Evolutionary conservation across 2,113 vertebrate species (phyloP).

Genomic region (Passer montanus): DNA sequence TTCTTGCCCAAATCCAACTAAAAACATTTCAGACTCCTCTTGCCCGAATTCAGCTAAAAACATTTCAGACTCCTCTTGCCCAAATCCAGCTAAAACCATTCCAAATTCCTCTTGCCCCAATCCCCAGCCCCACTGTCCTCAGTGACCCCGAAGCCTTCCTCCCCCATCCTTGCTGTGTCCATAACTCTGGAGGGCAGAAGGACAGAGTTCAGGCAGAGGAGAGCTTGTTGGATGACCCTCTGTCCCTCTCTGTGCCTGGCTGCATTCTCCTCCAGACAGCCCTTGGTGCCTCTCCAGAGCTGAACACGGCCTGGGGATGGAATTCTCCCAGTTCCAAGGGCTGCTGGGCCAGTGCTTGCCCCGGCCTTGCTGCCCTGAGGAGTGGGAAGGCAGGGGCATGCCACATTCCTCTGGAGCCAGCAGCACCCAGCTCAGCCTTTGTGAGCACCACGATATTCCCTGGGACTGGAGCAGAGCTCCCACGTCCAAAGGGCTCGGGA

Average conservation of each 20-base stretch:
- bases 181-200: not conserved
- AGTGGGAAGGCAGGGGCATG: not conserved
- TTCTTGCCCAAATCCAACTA: not conserved
- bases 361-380: not conserved
- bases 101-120: not conserved
- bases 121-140: not conserved
- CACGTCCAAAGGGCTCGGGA: not conserved
- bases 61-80: not conserved
- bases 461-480: not conserved
- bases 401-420: not conserved
- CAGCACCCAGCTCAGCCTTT: not conserved
- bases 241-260: not conserved
- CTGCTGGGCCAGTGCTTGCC: not conserved
- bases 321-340: not conserved
- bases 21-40: not conserved
- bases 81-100: not conserved
- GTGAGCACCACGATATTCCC: not conserved
- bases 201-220: not conserved
- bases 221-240: not conserved
- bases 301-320: not conserved
- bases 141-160: not conserved
- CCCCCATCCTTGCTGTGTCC: not conserved
- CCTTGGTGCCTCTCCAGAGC: conserved; percentile 7
- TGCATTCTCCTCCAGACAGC: not conserved
- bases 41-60: not conserved